Percentiles rank a stretch among this genome's conserved stretches.
Evolutionary conservation across 1,140 invertebrate species (phyloP).

Genomic region (Stratiolaelaps scimitus): DNA sequence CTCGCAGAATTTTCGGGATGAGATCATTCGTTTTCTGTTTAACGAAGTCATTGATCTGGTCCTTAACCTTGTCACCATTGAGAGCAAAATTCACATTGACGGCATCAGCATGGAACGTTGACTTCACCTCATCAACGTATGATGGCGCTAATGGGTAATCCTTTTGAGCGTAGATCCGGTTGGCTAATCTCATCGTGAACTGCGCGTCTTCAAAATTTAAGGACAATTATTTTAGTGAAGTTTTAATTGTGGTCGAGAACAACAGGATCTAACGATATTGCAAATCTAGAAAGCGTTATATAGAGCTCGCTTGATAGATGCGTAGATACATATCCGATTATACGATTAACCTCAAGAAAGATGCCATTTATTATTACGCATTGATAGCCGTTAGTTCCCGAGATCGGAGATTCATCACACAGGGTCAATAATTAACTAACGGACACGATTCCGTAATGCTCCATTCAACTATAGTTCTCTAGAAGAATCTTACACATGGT

Average conservation of each 20-base stretch:
- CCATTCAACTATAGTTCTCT: too few relatives aligned
- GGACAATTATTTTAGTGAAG: background rate
- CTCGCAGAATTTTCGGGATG: slow-evolving; percentile 50
- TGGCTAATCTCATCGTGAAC: slow-evolving; percentile 1
- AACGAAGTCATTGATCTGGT: slow-evolving; percentile 56
- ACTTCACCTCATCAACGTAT: background rate
- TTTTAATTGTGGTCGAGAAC: background rate
- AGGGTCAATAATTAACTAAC: too few relatives aligned
- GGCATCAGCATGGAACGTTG: slow-evolving; percentile 4
- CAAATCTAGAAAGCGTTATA: too few relatives aligned
- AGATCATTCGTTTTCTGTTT: slow-evolving; percentile 50
- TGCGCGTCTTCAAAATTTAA: background rate
- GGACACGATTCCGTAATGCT: too few relatives aligned
- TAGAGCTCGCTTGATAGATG: too few relatives aligned
- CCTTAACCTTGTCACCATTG: background rate
- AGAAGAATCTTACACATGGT: too few relatives aligned
- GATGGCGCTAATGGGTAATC: background rate
- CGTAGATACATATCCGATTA: too few relatives aligned
- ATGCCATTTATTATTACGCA: too few relatives aligned
- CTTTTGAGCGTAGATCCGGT: background rate
- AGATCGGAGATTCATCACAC: too few relatives aligned
- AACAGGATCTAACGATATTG: too few relatives aligned
- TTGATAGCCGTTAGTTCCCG: too few relatives aligned
- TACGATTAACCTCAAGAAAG: too few relatives aligned
- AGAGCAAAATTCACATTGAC: background rate